phyloP scores from a whole-genome alignment of 2,888 invertebrate species.

The Melieria crassipennis region DNA sequence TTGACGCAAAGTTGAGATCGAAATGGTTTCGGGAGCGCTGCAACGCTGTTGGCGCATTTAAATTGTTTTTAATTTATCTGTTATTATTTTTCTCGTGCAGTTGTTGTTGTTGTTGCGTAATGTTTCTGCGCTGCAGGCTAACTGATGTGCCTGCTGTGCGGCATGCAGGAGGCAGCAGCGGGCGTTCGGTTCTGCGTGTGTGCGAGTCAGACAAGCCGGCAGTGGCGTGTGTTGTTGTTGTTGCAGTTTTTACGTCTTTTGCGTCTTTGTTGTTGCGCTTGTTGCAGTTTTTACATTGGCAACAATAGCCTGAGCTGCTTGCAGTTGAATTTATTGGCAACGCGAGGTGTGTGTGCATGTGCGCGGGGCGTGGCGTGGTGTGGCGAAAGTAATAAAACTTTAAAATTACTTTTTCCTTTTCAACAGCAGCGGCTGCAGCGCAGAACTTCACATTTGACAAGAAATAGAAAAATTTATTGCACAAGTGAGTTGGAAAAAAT shows the following conservation, averaged over 20 bases:
- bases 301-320: constrained; percentile 34
- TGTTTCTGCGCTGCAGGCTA: no score
- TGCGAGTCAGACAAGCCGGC: no score
- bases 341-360: constrained; percentile 18
- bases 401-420: constrained; percentile 46
- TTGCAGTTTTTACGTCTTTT: background rate
- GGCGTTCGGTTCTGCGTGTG: no score
- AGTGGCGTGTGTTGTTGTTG: background rate
- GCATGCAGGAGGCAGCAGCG: no score
- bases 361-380: constrained; percentile 8
- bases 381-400: constrained; percentile 48
- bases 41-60: constrained; percentile 17
- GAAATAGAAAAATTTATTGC: constrained; percentile 27
- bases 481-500: constrained; percentile 26
- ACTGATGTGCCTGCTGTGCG: no score
- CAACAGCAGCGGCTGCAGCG: constrained; percentile 23
- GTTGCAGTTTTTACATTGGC: constrained; percentile 30
- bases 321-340: constrained; percentile 16
- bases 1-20: background rate
- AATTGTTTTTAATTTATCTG: constrained; percentile 31
- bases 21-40: constrained; percentile 1
- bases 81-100: constrained; percentile 6
- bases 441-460: constrained; percentile 41
- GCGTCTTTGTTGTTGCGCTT: background rate
- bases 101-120: no score